Base-by-base conservation (phyloP, 2,888 invertebrate genomes). In the Lithophane semibrunnea region DNA sequence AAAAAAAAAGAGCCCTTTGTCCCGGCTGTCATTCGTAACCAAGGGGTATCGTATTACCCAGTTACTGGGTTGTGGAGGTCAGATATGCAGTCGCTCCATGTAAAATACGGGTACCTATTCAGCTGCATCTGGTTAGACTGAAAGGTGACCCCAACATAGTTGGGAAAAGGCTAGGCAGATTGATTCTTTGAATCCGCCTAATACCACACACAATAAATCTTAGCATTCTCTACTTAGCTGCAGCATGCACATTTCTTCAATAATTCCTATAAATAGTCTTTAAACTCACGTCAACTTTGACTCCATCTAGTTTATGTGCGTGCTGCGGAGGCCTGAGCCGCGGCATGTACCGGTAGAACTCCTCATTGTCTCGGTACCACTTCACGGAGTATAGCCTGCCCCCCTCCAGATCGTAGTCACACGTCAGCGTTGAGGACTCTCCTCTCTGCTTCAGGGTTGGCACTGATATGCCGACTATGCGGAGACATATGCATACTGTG, bases 291-390 rank as follows among this genome's bases (percentile, higher is more conserved):
- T 97, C 97, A 84, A 97, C 97, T 91, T 95, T 96, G 68, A 98
- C 97, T 58, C 97, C 97, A 2, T 97, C 97, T 75, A 97, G 94
- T 64, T 94, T 96, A 90, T 97, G 97, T 56, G 97, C 97, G 90
- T 97, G 97, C 70, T 97, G 97, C 65, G 97, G 97, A 1, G 97
- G 97, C 85, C 97, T 95, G 86, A 97, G 94, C 66, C 96, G 95
- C 5, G 98, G 98, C 93, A 97, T 97, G 89, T 97, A 98, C 80
- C 98, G 96, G 93, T 97, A 98, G 92, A 98, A 98, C 92, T 98
- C 98, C 88, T 97, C 97, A 88, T 97, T 97, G 82, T 97, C 97
- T 69, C 97, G 95, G 93, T 98, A 98, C 97, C 97, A 98, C 91
- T 98, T 98, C 70, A 97, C 97, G 24, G 97, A 97, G 92, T 98